phyloP scores from a whole-genome alignment of 1,140 invertebrate species.

The Drosophila bocki region DNA sequence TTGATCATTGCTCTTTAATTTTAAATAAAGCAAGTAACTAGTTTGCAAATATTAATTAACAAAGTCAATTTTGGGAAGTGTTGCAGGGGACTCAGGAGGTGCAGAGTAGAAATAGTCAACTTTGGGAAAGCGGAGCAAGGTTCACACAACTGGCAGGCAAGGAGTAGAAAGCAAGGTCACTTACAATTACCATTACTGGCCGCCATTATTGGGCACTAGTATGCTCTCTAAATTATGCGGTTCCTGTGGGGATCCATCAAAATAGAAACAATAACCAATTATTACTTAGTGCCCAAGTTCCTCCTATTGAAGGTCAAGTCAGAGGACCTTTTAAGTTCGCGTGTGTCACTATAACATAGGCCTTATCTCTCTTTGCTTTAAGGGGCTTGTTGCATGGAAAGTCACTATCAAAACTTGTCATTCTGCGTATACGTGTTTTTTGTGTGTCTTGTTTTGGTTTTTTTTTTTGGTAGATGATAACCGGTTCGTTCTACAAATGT shows the following conservation, averaged over 20 bases:
- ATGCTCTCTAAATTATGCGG: conserved; percentile 57
- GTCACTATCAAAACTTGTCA: conserved; percentile 70
- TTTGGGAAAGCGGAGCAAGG: background rate
- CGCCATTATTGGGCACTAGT: conserved; percentile 61
- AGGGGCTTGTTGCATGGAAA: conserved; percentile 49
- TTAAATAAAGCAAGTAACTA: background rate
- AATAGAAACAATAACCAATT: conserved; percentile 54
- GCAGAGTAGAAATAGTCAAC: background rate
- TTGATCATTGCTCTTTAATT: background rate
- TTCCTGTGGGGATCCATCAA: conserved; percentile 69
- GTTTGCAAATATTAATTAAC: background rate
- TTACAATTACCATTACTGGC: conserved; percentile 76
- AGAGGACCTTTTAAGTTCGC: conserved; percentile 1
- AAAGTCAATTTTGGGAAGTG: background rate
- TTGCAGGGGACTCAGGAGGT: background rate
- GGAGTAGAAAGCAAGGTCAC: conserved; percentile 40
- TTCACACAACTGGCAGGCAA: conserved; percentile 8
- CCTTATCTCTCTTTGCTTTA: conserved; percentile 12
- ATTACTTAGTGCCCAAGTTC: conserved; percentile 11
- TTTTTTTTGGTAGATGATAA: conserved; percentile 63
- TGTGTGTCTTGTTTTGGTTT: conserved; percentile 37
- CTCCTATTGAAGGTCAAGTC: conserved; percentile 62
- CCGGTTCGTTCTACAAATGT: conserved; percentile 57
- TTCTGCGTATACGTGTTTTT: conserved; percentile 16
- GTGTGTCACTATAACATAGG: background rate